A percentile compares a stretch with the other conserved stretches of the same genome.
Evolutionary conservation across 2,113 vertebrate species (phyloP).

Genomic region (Barbus barbus): DNA sequence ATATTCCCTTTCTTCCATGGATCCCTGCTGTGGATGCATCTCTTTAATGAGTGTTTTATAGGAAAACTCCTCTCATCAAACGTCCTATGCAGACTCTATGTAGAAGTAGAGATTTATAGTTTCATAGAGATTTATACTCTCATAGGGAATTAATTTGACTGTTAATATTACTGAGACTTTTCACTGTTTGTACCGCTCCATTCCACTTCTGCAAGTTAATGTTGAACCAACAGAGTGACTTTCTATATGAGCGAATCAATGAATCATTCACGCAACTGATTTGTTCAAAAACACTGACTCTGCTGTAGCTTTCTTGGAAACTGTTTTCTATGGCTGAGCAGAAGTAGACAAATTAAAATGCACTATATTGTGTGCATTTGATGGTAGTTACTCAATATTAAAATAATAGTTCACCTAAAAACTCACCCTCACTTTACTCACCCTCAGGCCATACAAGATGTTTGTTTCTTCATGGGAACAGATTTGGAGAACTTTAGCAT

Average conservation of each 20-base stretch:
- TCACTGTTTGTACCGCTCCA: background rate
- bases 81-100: background rate
- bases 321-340: background rate
- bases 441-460: too few relatives aligned
- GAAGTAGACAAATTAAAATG: background rate
- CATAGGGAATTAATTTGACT: background rate
- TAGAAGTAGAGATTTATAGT: background rate
- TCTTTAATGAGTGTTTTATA: conserved; percentile 32
- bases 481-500: too few relatives aligned
- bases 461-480: too few relatives aligned
- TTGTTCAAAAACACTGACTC: background rate
- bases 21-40: conserved; percentile 19
- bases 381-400: too few relatives aligned
- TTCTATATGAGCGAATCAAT: background rate
- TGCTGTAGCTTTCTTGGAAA: background rate
- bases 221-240: background rate
- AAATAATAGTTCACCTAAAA: too few relatives aligned
- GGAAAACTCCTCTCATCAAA: background rate
- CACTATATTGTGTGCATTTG: too few relatives aligned
- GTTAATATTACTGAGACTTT: background rate
- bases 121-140: too few relatives aligned
- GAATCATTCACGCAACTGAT: background rate
- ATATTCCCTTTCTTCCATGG: conserved; percentile 7
- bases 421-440: too few relatives aligned
- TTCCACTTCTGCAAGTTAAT: background rate